Conservation (phyloP, 2,113 vertebrate genomes). For the Burhinus bistriatus region DNA sequence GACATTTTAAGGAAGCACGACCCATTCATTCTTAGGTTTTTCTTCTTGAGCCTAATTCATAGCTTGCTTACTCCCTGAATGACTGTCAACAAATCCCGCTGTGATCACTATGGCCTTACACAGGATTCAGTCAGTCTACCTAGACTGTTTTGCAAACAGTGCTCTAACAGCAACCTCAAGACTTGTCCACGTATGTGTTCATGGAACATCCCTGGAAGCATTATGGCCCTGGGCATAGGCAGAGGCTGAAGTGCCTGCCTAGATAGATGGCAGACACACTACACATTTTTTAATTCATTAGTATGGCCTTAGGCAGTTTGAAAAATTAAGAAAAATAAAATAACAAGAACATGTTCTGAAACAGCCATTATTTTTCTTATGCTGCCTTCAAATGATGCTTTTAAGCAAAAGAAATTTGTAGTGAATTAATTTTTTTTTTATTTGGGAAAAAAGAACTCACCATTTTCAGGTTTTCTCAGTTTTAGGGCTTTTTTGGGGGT, state of each 20-base stretch:
- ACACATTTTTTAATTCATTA: neutral
- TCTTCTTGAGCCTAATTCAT: neutral
- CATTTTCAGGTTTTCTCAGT: accelerated
- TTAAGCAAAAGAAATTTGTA: neutral
- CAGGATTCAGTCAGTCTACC: accelerated
- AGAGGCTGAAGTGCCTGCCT: neutral
- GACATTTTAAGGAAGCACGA: neutral
- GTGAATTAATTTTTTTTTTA: neutral
- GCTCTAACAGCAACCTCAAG: neutral
- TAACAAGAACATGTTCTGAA: neutral
- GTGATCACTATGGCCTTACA: neutral
- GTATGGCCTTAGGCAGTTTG: neutral
- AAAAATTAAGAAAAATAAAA: neutral
- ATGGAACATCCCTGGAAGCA: neutral
- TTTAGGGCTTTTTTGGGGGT: accelerated
- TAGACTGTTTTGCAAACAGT: neutral
- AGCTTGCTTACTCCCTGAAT: neutral
- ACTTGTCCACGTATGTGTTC: neutral
- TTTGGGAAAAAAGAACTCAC: neutral
- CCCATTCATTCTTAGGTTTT: neutral
- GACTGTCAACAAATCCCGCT: neutral
- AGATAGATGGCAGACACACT: neutral
- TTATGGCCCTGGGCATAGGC: neutral
- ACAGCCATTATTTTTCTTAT: neutral
- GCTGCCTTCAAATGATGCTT: neutral